Evolutionary conservation across 1,140 invertebrate genomes (phyloP), one percentile per base, ranked within the genome.

Genomic region (Drosophila pruinosa): DNA sequence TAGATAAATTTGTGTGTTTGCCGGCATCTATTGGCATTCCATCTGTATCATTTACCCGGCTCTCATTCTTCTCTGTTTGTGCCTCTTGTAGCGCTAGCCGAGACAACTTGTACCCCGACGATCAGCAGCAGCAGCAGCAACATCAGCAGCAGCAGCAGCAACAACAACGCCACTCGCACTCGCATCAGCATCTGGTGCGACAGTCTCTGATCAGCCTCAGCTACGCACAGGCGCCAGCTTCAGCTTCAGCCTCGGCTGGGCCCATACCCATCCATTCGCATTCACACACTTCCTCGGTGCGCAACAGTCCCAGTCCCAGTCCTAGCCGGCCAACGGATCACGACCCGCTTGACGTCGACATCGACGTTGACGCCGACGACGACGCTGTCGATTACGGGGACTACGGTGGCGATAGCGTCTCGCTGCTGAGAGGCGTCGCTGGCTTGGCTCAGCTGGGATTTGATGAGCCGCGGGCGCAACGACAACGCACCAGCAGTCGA

Each of bases 141-240:
- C 65, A 64, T 15, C 75, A 65, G 45, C 85, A 90, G 59, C 89
- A 88, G 47, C 88, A 85, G 36, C 79, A 89, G 69, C 81, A 91
- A 56, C 90, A 83, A 47, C 90, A 82, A 47, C 78, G 78, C 12
- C 90, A 91, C 59, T 91, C 86, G 54, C 85, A 90, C 61, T 91
- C 90, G 48, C 90, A 90, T 52, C 89, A 90, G 58, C 78, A 91
- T 39, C 68, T 91, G 75, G 81, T 89, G 69, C 90, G 90, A 48
- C 90, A 91, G 85, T 91, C 90, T 70, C 72, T 91, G 81, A 73
- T 88, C 70, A 91, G 90, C 77, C 90, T 91, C 53, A 88, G 75
- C 41, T 80, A 91, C 78, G 89, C 85, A 43, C 83, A 91, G 88
- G 75, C 78, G 59, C 50, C 58, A 58, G 22, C 28, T 36, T 54